Base-by-base conservation (phyloP, 2,888 invertebrate genomes). In the Cerastis rubricosa region DNA sequence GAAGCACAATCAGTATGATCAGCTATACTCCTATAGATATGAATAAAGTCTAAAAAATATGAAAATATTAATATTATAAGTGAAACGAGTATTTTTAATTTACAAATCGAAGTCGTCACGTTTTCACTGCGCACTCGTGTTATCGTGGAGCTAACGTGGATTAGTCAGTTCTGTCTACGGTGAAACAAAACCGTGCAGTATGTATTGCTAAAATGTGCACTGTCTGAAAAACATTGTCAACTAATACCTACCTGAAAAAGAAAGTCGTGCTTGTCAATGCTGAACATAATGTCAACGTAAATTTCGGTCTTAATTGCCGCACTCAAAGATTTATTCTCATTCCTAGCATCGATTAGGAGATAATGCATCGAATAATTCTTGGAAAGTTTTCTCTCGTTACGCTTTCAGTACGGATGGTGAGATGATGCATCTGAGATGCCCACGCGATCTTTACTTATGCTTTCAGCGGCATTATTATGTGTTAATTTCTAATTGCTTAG, bases 391-490 rank as follows among this genome's bases (percentile, higher is more conserved):
- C 89, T 87, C 90, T 86, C 93, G 95, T 95, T 93, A 94, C 96
- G 96, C 96, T 96, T 96, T 96, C 96, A 92, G 90, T 94, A 82
- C 89, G 80, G 92, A 94, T 88, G 90, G 93, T 85, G 93, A 95
- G 93, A 92, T 92, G 91, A 92, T 89, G 88, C 88, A 90, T 88
- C 81, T 82, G 80, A 79, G 78, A 77, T 87, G 78, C 64, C 85
- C 95, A 95, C 94, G 94, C 94, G 88, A 93, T 92, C 85, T 86
- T 76, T 79, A 90, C 91, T 93, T 92, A 88, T 92, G 88, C 91
- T 94, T 94, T 93, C 93, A 86, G 86, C 81, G 83, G 82, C 87
- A 84, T 82, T 25, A 14, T 79, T 45, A 66, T 65, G 49, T 47
- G 69, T 64, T 81, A 61, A 68, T 85, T 73, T 76, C 22, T 76